phyloP scores from a whole-genome alignment of 2,888 invertebrate genomes.

The Linyphia triangularis region DNA sequence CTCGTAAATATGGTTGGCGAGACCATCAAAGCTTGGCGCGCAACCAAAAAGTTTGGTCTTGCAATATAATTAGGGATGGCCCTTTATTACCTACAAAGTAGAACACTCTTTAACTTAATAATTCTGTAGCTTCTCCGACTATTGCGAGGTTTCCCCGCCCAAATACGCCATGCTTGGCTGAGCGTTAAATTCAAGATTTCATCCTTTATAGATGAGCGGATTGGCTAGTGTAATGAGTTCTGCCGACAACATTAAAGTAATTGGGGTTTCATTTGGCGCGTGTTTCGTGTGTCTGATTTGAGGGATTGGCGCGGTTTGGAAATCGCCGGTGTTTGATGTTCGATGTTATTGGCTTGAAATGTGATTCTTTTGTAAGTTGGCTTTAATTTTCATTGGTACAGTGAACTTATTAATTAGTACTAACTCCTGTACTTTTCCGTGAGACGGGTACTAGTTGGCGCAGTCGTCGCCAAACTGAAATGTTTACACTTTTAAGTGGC shows the following conservation, averaged over 20 bases:
- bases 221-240: constrained; percentile 22
- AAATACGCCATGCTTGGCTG: constrained; percentile 1
- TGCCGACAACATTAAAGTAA: constrained; percentile 51
- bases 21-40: constrained; percentile 9
- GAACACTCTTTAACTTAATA: constrained; percentile 48
- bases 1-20: constrained; percentile 37
- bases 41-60: constrained; percentile 23
- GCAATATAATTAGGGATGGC: constrained; percentile 27
- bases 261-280: constrained; percentile 24
- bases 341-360: background rate
- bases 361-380: background rate
- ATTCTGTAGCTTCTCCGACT: background rate
- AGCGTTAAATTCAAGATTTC: constrained; percentile 53
- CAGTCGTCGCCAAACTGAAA: too few relatives aligned
- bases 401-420: background rate
- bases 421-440: too few relatives aligned
- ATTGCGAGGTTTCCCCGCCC: background rate
- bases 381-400: background rate
- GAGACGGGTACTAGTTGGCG: too few relatives aligned
- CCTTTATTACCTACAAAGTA: constrained; percentile 40
- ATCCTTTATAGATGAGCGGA: constrained; percentile 51
- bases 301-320: background rate
- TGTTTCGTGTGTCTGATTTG: constrained; percentile 11
- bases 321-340: background rate
- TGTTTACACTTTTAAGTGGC: too few relatives aligned